Base-by-base conservation (phyloP, 2,113 vertebrate species). In the Cheilinus undulatus region DNA sequence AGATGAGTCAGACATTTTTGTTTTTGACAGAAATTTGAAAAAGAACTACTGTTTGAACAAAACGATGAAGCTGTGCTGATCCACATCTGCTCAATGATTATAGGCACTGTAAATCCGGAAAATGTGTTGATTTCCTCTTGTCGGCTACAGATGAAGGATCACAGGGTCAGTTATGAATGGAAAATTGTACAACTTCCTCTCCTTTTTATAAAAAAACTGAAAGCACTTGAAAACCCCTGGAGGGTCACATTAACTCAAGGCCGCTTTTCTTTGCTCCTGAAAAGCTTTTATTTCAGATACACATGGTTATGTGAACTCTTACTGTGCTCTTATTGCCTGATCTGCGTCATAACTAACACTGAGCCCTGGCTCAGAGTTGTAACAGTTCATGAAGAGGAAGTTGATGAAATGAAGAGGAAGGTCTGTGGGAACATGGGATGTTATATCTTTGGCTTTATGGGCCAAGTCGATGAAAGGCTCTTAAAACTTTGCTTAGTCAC, bases 101-200 rank as follows among this genome's bases (percentile, higher is more conserved):
- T 34, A 10, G 32, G 8, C 32, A 34, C 32, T 11, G 32, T 2
- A 34, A 10, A 34, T 34, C 32, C 32, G 8, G 32, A 10, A 34
- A 34, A 34, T 3, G n/a, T n/a, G n/a, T n/a, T n/a, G n/a, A 34
- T 34, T 34, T 40, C 22, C 50, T 9, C 2, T 40, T 14, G 63
- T 34, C 2, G 54, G 24, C 11, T 14, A 10, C 42, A 48, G 34
- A 34, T 40, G 36, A 70, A 64, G 30, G 51, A 57, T 61, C 7
- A 27, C 26, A 68, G 34, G 59, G 57, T 64, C 64, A 72, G 48
- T 14, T 68, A 34, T 73, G 36, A 74, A 68, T 64, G 54, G 24
- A 32, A 68, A 60, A 60, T 22, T 50, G 26, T 14, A 0, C 42
- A 24, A 42, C 56, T 40, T 58, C 49, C 12, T 70, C 34, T 80